A percentile compares a stretch with the other conserved stretches of the same genome.
These are phyloP conservation scores for Adelosebastes latens DNA, from an alignment of 2,797 vertebrate genomes.

Conservation along the genomic window DNA sequence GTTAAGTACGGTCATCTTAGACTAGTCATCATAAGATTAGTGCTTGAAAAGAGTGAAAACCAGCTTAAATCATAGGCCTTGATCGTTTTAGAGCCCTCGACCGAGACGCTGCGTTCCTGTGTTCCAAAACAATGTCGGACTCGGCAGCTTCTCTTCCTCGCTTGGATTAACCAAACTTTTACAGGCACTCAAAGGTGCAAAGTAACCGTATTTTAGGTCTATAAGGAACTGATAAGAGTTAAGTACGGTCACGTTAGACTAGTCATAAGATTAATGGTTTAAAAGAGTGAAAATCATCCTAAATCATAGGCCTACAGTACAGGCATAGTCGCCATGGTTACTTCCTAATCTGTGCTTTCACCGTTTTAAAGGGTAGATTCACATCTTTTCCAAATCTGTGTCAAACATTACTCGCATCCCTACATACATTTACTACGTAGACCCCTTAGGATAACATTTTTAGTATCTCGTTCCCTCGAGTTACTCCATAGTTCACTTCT, in stretches of 20 bases:
- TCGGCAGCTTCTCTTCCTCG: background rate
- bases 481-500: too few relatives aligned
- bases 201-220: background rate
- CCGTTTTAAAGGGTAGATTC: background rate
- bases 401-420: background rate
- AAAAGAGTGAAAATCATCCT: background rate
- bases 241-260: background rate
- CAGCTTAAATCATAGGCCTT: background rate
- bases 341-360: background rate
- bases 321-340: background rate
- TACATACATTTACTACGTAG: background rate
- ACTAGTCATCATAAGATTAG: rapidly evolving
- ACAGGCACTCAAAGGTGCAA: background rate
- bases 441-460: too few relatives aligned
- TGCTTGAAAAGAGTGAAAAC: background rate
- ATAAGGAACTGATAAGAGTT: too few relatives aligned
- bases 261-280: rapidly evolving
- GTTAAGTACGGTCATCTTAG: background rate
- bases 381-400: background rate
- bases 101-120: background rate
- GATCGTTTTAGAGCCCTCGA: background rate
- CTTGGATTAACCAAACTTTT: background rate
- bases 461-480: too few relatives aligned
- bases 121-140: background rate
- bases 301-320: background rate